Evolutionary conservation across 92 coral and sea anemone species (phyloP), one percentile per base, ranked within the genome.

Genomic region (Porites cylindrica): DNA sequence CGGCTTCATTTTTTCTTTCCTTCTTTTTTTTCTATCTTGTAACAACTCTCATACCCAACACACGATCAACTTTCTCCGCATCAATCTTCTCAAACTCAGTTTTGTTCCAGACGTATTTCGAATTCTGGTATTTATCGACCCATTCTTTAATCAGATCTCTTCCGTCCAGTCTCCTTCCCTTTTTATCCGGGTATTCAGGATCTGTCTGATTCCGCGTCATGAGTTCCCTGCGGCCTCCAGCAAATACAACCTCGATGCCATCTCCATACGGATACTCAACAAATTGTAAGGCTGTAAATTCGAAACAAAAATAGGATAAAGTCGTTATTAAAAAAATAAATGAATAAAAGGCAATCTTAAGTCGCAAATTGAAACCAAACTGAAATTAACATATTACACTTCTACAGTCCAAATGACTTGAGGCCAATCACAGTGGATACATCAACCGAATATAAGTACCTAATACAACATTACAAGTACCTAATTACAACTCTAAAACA

Each of bases 241-340:
- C 98, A 60, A 96, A 84, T 8, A 94, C 58, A 12, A 96, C 98
- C 47, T 96, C 99, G 4, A 96, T 89, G 47, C 99, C 99, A 79
- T 94, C 92, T 20, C 98, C 98, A 47, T 91, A 85, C 7, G 93
- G 79, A 79, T 89, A 94, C 19, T 96, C 96, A 2, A 91, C 74
- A 64, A 96, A 83, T 53, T 96, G 99, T 7, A 78, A 71, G 8
- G 98, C 98, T 94, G 43, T 1, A 20, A 53, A 17, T 29, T 29
- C 32, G 32, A 29, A 29, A 29, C 32, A 29, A 29, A 29, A 29
- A 29, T 29, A 29, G 32, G 32, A 29, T 29, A 29, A 29, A 29
- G 32, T 29, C 32, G 32, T 29, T 29, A 29, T 29, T 29, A 29
- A 29, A 29, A 29, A 29, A 29, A 2, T 29, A 29, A 2, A 29